phyloP scores from a whole-genome alignment of 35 echinoderm and acorn worm species.

The Eucidaris tribuloides region DNA sequence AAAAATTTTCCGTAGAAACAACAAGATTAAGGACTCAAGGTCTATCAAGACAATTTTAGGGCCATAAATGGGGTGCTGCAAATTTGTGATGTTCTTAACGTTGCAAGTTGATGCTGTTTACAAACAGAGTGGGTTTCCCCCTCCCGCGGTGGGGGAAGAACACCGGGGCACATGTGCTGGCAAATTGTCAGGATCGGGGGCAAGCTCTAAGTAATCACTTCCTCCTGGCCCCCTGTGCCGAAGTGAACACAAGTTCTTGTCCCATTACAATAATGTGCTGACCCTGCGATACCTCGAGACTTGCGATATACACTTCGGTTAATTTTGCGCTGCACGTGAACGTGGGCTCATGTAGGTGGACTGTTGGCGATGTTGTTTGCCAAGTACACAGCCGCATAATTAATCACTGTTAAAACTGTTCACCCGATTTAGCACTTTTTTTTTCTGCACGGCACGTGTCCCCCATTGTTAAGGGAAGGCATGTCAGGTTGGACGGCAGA shows the following conservation, averaged over 20 bases:
- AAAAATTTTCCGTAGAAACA: too few relatives aligned
- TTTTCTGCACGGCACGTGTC: not conserved
- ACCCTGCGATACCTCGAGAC: not conserved
- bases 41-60: too few relatives aligned
- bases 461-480: not conserved
- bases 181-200: constrained; percentile 18
- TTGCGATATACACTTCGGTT: not conserved
- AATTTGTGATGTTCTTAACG: too few relatives aligned
- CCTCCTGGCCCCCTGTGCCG: not conserved
- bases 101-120: too few relatives aligned
- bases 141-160: too few relatives aligned
- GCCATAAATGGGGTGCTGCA: too few relatives aligned
- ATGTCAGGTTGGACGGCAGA: constrained; percentile 27
- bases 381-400: constrained; percentile 3
- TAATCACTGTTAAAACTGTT: not conserved
- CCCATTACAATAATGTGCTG: not conserved
- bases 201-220: constrained; percentile 31
- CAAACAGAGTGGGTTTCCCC: too few relatives aligned
- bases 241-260: not conserved
- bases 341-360: not conserved
- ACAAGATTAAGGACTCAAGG: too few relatives aligned
- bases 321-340: not conserved
- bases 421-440: not conserved
- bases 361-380: not conserved
- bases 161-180: too few relatives aligned